Percentiles rank a stretch among this genome's conserved stretches.
These are phyloP conservation scores for Poecilia gillii DNA, from an alignment of 2,797 vertebrate species.

Conservation along the genomic window DNA sequence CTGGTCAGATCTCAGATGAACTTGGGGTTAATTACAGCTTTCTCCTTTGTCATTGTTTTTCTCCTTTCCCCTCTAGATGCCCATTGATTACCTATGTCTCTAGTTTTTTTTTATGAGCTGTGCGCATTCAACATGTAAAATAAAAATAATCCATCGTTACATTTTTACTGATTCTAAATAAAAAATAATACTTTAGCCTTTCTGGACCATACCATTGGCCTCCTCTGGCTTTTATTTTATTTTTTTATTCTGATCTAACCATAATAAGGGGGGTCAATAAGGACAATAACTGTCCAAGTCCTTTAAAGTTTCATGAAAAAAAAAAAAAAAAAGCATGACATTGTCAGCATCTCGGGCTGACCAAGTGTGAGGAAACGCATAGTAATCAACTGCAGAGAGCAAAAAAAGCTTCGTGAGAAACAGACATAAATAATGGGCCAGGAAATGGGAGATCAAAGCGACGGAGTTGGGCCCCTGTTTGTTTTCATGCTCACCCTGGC, in stretches of 20 bases:
- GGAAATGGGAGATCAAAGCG: constrained; percentile 93
- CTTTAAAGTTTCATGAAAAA: constrained; percentile 82
- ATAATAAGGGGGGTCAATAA: constrained; percentile 18
- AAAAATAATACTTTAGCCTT: not conserved
- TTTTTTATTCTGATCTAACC: constrained; percentile 5
- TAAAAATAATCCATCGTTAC: not conserved
- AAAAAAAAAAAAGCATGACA: constrained; percentile 71
- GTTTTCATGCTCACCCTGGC: constrained; percentile 89
- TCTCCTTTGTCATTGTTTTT: constrained; percentile 49
- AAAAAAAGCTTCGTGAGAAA: constrained; percentile 82
- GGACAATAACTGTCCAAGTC: constrained; percentile 65
- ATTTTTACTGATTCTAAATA: not conserved
- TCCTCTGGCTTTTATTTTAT: constrained; percentile 1
- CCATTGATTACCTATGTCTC: constrained; percentile 18
- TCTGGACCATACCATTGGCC: not conserved
- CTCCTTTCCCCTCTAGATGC: constrained; percentile 38
- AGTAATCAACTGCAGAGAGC: constrained; percentile 78
- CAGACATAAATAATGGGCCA: constrained; percentile 89
- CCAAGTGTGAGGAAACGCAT: constrained; percentile 80
- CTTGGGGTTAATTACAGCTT: constrained; percentile 67
- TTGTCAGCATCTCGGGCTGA: constrained; percentile 71
- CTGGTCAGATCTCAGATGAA: constrained; percentile 60
- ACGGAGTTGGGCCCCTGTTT: constrained; percentile 83
- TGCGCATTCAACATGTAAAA: not conserved
- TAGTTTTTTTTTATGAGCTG: not conserved